Conservation (phyloP, 1,140 invertebrate genomes). For the Onthophagus taurus region DNA sequence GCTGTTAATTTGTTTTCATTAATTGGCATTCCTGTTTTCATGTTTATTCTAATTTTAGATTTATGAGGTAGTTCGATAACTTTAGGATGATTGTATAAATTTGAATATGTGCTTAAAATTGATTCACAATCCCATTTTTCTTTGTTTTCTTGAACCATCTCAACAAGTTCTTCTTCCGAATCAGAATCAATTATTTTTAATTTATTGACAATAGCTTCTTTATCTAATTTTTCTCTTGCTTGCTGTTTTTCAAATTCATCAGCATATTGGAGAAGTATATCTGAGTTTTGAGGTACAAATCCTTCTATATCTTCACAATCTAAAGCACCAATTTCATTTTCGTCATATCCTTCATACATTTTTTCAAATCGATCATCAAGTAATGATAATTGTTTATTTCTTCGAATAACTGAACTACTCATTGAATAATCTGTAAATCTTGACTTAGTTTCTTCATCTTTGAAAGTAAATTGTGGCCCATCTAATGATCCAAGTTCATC, state of each 20-base stretch:
- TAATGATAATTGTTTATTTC: conserved; percentile 73
- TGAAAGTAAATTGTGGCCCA: conserved; percentile 42
- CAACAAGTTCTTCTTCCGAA: conserved; percentile 47
- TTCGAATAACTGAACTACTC: conserved; percentile 79
- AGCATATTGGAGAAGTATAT: conserved; percentile 54
- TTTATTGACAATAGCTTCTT: conserved; percentile 19
- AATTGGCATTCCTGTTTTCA: conserved; percentile 63
- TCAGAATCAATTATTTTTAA: conserved; percentile 27
- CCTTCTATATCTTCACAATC: conserved; percentile 88
- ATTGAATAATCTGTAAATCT: conserved; percentile 91
- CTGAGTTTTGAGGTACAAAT: conserved; percentile 53
- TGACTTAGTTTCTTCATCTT: conserved; percentile 74
- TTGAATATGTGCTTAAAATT: conserved; percentile 83
- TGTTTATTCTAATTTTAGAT: conserved; percentile 59
- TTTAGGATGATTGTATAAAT: conserved; percentile 84
- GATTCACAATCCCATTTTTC: conserved; percentile 90
- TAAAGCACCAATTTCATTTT: conserved; percentile 79
- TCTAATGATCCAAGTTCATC: conserved; percentile 45
- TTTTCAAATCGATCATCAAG: conserved; percentile 86
- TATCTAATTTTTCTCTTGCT: conserved; percentile 50
- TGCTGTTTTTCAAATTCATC: conserved; percentile 50
- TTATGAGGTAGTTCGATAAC: conserved; percentile 62
- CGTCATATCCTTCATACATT: conserved; percentile 80
- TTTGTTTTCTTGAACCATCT: conserved; percentile 49
- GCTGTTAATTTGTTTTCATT: conserved; percentile 53